Percentiles rank a stretch among this genome's conserved stretches.
phyloP scores from a whole-genome alignment of 2,113 vertebrate species.

The Cavia aperea region DNA sequence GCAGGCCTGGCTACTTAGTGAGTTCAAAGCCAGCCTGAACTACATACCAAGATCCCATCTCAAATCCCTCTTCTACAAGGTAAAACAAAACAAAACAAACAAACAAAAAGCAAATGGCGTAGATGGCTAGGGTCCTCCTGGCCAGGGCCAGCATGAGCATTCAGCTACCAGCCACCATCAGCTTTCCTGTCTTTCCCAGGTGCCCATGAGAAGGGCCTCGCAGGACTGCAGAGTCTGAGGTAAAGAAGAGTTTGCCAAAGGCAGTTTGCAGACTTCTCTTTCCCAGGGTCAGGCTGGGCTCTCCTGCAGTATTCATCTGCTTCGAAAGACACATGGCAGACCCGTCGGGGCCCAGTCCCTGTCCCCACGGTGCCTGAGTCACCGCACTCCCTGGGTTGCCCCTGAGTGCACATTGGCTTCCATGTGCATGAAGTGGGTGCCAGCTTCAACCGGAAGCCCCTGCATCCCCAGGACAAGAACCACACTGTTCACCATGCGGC shows the following conservation, averaged over 20 bases:
- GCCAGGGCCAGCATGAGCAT: not conserved
- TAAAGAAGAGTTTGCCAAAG: not conserved
- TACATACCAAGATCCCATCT: not conserved
- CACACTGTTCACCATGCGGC: not conserved
- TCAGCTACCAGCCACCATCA: not conserved
- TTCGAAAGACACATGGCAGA: not conserved
- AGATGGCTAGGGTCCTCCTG: not conserved
- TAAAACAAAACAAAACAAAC: not conserved
- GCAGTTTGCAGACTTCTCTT: not conserved
- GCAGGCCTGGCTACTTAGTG: not conserved
- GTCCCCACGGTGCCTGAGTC: not conserved
- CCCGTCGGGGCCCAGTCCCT: not conserved
- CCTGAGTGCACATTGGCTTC: fast-evolving
- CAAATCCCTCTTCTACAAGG: not conserved
- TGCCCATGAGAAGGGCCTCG: not conserved
- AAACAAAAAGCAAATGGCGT: not conserved
- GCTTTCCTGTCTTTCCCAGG: not conserved
- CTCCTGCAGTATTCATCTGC: not conserved
- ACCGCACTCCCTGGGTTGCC: no score
- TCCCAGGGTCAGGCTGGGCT: not conserved
- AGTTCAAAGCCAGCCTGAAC: not conserved
- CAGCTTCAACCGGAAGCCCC: not conserved
- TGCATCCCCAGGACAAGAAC: not conserved
- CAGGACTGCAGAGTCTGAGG: not conserved
- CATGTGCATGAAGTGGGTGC: not conserved